Base-by-base conservation (phyloP, 2,113 vertebrate species). In the Platichthys stellatus region DNA sequence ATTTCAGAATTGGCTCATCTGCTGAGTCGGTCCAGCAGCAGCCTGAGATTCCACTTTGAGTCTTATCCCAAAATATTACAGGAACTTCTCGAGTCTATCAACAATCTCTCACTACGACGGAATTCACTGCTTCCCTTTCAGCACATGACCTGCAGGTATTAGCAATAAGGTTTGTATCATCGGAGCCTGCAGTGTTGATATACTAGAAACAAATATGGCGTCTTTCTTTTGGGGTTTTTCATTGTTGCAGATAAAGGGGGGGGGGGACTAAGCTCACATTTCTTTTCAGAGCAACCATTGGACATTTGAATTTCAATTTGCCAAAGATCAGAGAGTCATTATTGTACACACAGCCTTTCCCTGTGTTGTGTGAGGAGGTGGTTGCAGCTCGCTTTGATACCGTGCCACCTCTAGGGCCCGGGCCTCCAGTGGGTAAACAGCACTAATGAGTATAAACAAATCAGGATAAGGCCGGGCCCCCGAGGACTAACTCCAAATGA, bases 301-400 rank as follows among this genome's bases (percentile, higher is more conserved):
- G 76, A 74, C 84, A 86, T 84, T 84, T 72, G 9, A 90, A 90
- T 88, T 89, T 89, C 66, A 81, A 75, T 91, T 89, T 88, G 69
- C 71, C 54, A 10, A 81, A 86, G 72, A 85, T 81, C 74, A 90
- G 78, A 90, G 70, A 70, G 79, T 76, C 60, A 82, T 86, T 91
- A 76, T 69, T 67, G 66, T 70, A 72, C 84, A 78, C n/a, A 21
- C 5, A 70, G 73, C 66, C 77, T 80, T 81, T 84, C 45, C 51
- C 47, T 58, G 26, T 31, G n/a, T 45, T 73, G 40, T 76, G 58
- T 43, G 53, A 24, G n/a, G 23, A 26, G 74, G 57, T 69, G 21
- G 63, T 79, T 57, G 45, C 74, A 60, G 60, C 68, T 54, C 49
- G 72, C 60, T 88, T 74, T 83, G 66, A 89, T 86, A 73, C 51